Conservation (phyloP, 2,113 vertebrate genomes). For the Prunella fulvescens region DNA sequence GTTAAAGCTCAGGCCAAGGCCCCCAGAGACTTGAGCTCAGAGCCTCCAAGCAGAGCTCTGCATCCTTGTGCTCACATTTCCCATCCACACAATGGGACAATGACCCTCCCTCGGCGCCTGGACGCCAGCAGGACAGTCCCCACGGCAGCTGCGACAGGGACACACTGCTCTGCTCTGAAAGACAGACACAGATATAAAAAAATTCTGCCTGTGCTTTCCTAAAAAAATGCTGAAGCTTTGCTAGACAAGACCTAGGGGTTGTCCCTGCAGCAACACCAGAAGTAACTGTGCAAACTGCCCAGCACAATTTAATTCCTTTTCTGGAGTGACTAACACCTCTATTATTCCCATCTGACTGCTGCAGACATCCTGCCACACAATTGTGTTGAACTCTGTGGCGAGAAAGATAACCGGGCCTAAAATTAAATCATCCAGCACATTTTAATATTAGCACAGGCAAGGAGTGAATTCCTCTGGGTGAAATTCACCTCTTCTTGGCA, state of each 20-base stretch:
- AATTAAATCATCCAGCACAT: neutral
- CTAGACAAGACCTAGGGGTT: neutral
- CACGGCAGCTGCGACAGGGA: rapidly evolving
- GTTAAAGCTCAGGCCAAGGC: neutral
- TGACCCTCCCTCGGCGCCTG: neutral
- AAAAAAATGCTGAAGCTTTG: neutral
- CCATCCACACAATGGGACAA: neutral
- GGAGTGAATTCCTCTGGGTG: neutral
- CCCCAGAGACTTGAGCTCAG: neutral
- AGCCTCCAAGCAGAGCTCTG: neutral
- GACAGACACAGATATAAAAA: neutral
- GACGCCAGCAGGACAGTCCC: neutral
- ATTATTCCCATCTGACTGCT: slow-evolving; percentile 23
- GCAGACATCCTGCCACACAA: slow-evolving; percentile 39
- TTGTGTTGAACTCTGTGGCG: neutral
- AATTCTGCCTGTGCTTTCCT: neutral
- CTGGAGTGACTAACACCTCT: slow-evolving; percentile 32
- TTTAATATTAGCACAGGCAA: neutral
- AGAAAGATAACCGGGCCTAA: neutral
- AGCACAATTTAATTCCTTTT: neutral
- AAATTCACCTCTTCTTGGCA: neutral
- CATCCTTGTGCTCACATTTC: neutral
- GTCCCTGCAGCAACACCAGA: neutral
- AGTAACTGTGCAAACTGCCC: neutral
- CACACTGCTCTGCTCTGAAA: neutral